These are phyloP conservation scores for Cassiopea xamachana DNA, from an alignment of 30 jellyfish, hydroid and myxozoan species.

Conservation along the genomic window DNA sequence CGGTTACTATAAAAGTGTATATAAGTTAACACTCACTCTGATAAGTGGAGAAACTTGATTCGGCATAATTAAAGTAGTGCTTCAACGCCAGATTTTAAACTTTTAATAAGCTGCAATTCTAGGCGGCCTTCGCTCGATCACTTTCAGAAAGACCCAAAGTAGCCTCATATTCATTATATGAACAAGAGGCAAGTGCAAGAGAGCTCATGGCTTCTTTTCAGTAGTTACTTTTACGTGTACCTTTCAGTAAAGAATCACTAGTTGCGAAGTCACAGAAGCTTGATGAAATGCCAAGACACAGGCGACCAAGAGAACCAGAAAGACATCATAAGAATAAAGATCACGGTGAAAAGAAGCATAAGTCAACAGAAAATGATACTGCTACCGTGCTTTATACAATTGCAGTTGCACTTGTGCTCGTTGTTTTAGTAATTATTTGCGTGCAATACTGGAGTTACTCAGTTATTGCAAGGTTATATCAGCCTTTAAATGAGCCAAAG, in stretches of 20 bases:
- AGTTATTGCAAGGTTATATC: slow-evolving; percentile 60
- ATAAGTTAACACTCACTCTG: slow-evolving; percentile 26
- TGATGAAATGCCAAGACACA: slow-evolving; percentile 27
- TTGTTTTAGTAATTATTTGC: slow-evolving; percentile 9
- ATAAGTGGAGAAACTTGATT: slow-evolving; percentile 59
- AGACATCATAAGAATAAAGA: slow-evolving; percentile 53
- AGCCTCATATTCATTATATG: neutral
- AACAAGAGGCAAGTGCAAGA: neutral
- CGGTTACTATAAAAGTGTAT: neutral
- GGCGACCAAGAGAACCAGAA: slow-evolving; percentile 33
- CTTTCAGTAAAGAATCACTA: neutral
- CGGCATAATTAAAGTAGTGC: slow-evolving; percentile 29
- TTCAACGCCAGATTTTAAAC: neutral
- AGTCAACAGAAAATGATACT: slow-evolving; percentile 31
- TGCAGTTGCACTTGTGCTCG: slow-evolving; percentile 37
- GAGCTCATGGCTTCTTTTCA: neutral
- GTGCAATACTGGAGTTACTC: slow-evolving; percentile 77
- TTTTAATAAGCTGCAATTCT: neutral
- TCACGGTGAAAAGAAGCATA: slow-evolving; percentile 3
- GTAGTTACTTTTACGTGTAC: neutral
- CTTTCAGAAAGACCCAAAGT: neutral
- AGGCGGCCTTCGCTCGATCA: slow-evolving; percentile 4
- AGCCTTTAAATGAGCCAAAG: slow-evolving; percentile 79
- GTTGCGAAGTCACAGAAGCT: neutral
- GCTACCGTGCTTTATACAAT: slow-evolving; percentile 36